Evolutionary conservation across 2,888 invertebrate genomes (phyloP).

Genomic region (Drosophila recens): DNA sequence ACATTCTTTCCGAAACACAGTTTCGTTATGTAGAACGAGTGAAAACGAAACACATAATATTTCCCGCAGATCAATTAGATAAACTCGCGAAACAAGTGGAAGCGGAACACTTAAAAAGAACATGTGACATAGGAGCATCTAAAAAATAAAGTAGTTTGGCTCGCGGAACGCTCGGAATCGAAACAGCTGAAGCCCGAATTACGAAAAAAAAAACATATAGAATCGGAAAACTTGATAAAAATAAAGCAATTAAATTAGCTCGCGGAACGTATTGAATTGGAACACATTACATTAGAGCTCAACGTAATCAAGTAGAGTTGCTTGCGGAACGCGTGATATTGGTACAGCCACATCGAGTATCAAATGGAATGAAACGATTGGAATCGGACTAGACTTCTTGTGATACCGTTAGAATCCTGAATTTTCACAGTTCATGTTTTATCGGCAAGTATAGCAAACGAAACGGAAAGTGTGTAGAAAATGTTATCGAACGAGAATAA

Average conservation of each 20-base stretch:
- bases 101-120: neutral
- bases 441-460: too few species aligned
- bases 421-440: too few species aligned
- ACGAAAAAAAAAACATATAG: too few species aligned
- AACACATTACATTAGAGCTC: neutral
- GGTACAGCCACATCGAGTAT: neutral
- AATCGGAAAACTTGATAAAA: too few species aligned
- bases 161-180: too few species aligned
- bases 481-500: neutral
- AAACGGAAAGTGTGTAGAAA: neutral
- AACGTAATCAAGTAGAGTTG: neutral
- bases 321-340: neutral
- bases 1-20: neutral
- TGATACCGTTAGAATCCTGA: neutral
- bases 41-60: neutral
- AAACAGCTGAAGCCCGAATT: too few species aligned
- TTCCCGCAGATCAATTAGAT: neutral
- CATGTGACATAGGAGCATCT: too few species aligned
- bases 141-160: neutral
- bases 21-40: too few species aligned
- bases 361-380: neutral
- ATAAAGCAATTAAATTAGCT: too few species aligned
- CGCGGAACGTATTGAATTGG: neutral
- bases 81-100: neutral
- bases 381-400: neutral